A percentile compares a stretch with the other conserved stretches of the same genome.
phyloP scores from a whole-genome alignment of 1,140 invertebrate species.

The Pseudomyrmex gracilis region DNA sequence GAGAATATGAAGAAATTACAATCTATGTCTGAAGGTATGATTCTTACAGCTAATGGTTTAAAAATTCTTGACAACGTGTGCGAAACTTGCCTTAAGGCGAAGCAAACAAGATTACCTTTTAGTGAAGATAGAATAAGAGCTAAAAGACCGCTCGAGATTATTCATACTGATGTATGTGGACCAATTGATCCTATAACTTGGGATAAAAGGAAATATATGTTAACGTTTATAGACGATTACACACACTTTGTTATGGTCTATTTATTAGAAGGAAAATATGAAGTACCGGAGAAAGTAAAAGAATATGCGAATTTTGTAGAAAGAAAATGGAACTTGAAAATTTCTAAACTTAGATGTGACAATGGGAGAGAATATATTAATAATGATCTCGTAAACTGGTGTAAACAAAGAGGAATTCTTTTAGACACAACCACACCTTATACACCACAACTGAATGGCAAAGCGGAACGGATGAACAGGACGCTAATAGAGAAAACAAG shows the following conservation, averaged over 20 bases:
- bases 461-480: not conserved
- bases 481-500: not conserved
- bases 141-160: not conserved
- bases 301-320: not conserved
- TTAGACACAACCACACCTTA: not conserved
- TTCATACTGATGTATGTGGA: not conserved
- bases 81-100: not conserved
- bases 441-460: not conserved
- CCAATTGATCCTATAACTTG: not conserved
- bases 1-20: not conserved
- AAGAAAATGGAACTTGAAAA: not conserved
- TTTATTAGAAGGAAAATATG: not conserved
- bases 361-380: not conserved
- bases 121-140: not conserved
- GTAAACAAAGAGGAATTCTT: not conserved
- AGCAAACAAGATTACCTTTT: not conserved
- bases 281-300: not conserved
- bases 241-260: not conserved
- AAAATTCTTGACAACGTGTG: not conserved
- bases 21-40: not conserved
- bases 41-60: not conserved
- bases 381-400: not conserved
- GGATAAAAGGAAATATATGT: not conserved
- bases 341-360: slow-evolving; percentile 2
- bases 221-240: not conserved